Evolutionary conservation across 2,797 vertebrate genomes (phyloP).

Genomic region (Pseudochirops corinnae): DNA sequence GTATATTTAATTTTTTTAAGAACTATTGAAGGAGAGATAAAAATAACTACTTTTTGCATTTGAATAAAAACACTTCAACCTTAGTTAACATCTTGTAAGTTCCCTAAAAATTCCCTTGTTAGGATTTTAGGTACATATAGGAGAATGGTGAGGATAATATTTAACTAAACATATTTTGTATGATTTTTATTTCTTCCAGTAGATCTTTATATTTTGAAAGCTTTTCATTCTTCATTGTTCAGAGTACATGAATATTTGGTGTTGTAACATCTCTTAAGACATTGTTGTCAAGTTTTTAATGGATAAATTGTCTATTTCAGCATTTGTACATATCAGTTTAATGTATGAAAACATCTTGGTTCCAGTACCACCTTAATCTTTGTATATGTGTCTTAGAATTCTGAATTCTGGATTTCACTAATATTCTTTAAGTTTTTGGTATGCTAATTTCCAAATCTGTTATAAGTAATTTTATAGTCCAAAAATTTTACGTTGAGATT

Average conservation of each 20-base stretch:
- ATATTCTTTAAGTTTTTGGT: not conserved
- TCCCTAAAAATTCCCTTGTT: not conserved
- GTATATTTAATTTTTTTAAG: not conserved
- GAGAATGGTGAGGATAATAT: not conserved
- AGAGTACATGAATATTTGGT: not conserved
- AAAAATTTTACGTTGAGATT: not conserved
- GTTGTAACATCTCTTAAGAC: not conserved
- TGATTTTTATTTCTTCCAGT: not conserved
- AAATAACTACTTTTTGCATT: not conserved
- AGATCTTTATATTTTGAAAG: not conserved
- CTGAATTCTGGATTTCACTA: not conserved
- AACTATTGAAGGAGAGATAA: not conserved
- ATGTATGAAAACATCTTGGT: not conserved
- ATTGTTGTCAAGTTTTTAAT: not conserved
- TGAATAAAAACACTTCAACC: not conserved
- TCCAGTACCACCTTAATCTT: not conserved
- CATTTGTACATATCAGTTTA: not conserved
- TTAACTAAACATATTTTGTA: not conserved
- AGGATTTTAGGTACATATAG: not conserved
- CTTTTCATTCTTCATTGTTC: not conserved
- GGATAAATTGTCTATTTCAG: not conserved
- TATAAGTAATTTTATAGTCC: not conserved
- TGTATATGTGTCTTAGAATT: not conserved
- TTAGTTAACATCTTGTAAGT: not conserved
- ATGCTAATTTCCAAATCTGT: not conserved